Base-by-base conservation (phyloP, 2,113 vertebrate species). In the Camelus bactrianus region DNA sequence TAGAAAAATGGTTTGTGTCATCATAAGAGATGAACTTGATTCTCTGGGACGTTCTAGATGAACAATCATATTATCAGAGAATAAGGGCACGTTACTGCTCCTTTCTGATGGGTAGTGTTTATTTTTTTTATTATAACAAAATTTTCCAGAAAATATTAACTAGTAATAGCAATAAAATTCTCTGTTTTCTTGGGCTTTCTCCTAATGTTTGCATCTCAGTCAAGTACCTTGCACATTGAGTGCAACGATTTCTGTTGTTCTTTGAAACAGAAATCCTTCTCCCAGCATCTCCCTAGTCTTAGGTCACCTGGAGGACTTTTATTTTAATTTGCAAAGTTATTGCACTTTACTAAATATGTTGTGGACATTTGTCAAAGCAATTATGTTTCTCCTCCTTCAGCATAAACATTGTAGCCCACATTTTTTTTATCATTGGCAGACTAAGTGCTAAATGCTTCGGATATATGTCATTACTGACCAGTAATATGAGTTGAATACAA, bases 331-430 rank as follows among this genome's bases (percentile, higher is more conserved):
- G 8, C 20, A 46, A 46, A 69, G 26, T 76, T 76, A 50, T 48
- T 94, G 24, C 17, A n/a, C 54, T 64, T 94, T 48, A 24, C 24
- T 70, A 90, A 86, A 48, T n/a, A 5, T 54, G n/a, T 89, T 94
- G 64, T 50, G 70, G 69, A 52, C 62, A 38, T 82, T 77, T 87
- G 15, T 70, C 30, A 81, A 91, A 91, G 9, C 46, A 82, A 64
- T 92, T 65, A 42, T 28, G 14, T 13, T 69, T 95, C 86, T 83
- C 32, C 13, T 64, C 48, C 26, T 26, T 65, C 46, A n/a, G 54
- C 26, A 42, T 46, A 56, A 52, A 38, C 77, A 82, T 28, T 9
- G 10, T 72, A 91, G 30, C 48, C 35, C 70, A 48, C 13, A 42
- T 48, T 75, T 73, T 26, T 67, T 93, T 93, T 85, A 42, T 87